A percentile compares a stretch with the other conserved stretches of the same genome.
Conservation (phyloP, 1,140 invertebrate genomes). For the Piezodorus guildinii region DNA sequence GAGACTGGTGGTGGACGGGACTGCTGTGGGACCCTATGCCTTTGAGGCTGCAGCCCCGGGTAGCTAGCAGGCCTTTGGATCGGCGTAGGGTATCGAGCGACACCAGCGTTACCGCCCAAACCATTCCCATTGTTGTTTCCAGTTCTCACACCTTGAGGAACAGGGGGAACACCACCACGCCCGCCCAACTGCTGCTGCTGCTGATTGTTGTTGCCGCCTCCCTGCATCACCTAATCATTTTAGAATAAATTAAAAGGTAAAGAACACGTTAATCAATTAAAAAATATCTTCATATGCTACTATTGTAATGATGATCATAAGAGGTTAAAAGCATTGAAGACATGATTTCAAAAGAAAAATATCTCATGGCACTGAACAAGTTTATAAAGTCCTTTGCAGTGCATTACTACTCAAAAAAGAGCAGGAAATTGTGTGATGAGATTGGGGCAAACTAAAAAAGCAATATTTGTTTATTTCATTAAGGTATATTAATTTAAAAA, state of each 20-base stretch:
- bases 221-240: slow-evolving; percentile 18
- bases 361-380: too few relatives aligned
- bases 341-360: too few relatives aligned
- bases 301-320: not conserved
- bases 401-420: too few relatives aligned
- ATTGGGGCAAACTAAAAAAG: too few relatives aligned
- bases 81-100: slow-evolving; percentile 15
- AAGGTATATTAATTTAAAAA: too few relatives aligned
- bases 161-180: not conserved
- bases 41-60: not conserved
- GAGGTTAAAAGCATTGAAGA: too few relatives aligned
- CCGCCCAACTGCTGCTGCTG: slow-evolving; percentile 20
- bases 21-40: not conserved
- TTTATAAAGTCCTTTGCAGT: too few relatives aligned
- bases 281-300: too few relatives aligned
- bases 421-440: too few relatives aligned
- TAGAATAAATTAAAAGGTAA: too few relatives aligned
- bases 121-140: slow-evolving; percentile 10
- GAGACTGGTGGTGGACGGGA: not conserved
- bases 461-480: too few relatives aligned
- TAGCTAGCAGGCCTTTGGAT: slow-evolving; percentile 19
- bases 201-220: not conserved
- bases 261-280: too few relatives aligned
- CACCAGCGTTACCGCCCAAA: not conserved
- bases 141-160: slow-evolving; percentile 6